phyloP scores from a whole-genome alignment of 2,113 vertebrate genomes.

The Aspiorhynchus laticeps region DNA sequence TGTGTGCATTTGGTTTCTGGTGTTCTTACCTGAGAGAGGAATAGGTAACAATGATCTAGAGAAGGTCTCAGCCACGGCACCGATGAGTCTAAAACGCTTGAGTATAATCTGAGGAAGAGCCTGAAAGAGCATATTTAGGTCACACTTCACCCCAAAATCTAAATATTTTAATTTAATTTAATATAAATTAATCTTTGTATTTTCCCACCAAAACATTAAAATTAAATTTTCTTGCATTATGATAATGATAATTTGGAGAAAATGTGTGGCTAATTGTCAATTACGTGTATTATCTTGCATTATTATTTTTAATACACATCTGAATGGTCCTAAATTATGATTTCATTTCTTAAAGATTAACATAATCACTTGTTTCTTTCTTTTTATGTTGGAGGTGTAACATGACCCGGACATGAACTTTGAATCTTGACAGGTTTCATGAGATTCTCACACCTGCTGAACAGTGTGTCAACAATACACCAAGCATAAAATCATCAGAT shows the following conservation, averaged over 20 bases:
- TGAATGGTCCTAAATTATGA: not conserved
- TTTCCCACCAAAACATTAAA: not conserved
- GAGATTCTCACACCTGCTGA: not conserved
- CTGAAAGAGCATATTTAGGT: slow-evolving; percentile 53
- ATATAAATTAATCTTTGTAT: no score
- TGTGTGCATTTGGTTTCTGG: not conserved
- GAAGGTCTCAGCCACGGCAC: slow-evolving; percentile 52
- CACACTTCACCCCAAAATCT: not conserved
- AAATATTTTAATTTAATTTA: no score
- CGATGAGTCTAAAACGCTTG: slow-evolving; percentile 50
- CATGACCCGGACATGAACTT: not conserved
- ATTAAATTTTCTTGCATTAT: not conserved
- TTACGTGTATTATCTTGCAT: not conserved
- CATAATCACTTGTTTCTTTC: not conserved
- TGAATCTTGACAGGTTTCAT: not conserved
- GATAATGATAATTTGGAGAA: not conserved
- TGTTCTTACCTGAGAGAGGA: slow-evolving; percentile 70
- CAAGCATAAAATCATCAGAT: slow-evolving; percentile 4
- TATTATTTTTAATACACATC: not conserved
- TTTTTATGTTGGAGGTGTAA: not conserved
- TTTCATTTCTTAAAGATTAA: not conserved
- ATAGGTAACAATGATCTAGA: slow-evolving; percentile 67
- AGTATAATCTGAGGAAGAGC: slow-evolving; percentile 72
- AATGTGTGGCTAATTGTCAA: not conserved
- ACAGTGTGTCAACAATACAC: not conserved